phyloP scores from a whole-genome alignment of 2,113 vertebrate genomes.

The Cephalopholis sonnerati region DNA sequence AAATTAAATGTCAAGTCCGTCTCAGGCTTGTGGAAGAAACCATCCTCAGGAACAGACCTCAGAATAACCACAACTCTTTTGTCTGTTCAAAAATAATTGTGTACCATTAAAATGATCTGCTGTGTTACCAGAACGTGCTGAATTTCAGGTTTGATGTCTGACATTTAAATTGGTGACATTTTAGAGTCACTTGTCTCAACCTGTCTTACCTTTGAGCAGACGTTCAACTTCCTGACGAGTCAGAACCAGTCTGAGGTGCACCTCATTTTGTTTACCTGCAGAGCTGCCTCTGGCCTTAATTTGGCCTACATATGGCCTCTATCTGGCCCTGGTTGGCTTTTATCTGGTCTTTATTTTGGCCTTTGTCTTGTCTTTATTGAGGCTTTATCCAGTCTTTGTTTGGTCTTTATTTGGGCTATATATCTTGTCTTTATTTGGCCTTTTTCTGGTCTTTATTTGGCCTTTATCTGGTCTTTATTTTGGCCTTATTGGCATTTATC shows the following conservation, averaged over 20 bases:
- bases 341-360: not conserved
- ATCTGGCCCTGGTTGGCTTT: not conserved
- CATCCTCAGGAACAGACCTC: too few species aligned
- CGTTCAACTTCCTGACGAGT: not conserved
- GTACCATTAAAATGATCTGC: not conserved
- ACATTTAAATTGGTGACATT: not conserved
- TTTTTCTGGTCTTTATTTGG: not conserved
- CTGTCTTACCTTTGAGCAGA: constrained; percentile 24
- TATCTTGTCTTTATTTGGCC: not conserved
- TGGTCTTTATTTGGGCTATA: too few species aligned
- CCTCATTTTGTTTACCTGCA: too few species aligned
- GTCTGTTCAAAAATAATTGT: too few species aligned
- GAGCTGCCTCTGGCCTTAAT: not conserved
- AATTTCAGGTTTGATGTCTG: not conserved
- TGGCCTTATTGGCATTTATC: not conserved
- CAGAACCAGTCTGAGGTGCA: not conserved
- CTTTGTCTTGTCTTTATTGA: not conserved
- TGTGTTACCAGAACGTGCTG: not conserved
- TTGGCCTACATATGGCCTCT: not conserved
- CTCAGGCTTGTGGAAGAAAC: not conserved
- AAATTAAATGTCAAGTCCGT: not conserved
- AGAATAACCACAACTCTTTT: too few species aligned
- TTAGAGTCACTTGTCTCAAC: constrained; percentile 5
- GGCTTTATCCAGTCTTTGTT: not conserved
- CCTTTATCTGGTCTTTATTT: not conserved